phyloP scores from a whole-genome alignment of 2,888 invertebrate genomes.

The Anagyrus pseudococci region DNA sequence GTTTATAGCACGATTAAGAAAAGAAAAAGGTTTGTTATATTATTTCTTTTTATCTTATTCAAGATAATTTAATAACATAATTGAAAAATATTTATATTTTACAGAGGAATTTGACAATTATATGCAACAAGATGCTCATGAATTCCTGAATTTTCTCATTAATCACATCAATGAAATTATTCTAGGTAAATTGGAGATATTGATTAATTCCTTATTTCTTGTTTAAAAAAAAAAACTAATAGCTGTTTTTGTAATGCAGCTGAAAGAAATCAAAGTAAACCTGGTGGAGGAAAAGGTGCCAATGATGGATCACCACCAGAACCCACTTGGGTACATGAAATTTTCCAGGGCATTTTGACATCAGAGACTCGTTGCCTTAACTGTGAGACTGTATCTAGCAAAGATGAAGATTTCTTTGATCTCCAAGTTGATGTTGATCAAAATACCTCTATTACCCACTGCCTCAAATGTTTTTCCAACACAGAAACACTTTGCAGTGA shows the following conservation, averaged over 20 bases:
- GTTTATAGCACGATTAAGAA: conserved; percentile 96
- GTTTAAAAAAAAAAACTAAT: neutral
- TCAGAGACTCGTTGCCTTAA: conserved; percentile 99
- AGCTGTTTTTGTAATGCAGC: conserved; percentile 62
- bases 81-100: conserved; percentile 44
- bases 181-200: conserved; percentile 71
- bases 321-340: conserved; percentile 99
- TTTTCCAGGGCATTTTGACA: conserved; percentile 98
- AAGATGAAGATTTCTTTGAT: conserved; percentile 99
- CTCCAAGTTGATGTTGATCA: conserved; percentile 99
- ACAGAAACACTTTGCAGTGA: conserved; percentile 98
- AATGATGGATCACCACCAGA: conserved; percentile 73
- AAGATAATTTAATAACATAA: conserved; percentile 8
- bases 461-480: conserved; percentile 96
- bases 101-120: conserved; percentile 99
- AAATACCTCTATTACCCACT: conserved; percentile 98
- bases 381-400: conserved; percentile 99
- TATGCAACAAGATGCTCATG: conserved; percentile 99
- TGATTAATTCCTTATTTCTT: neutral
- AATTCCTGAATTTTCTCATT: conserved; percentile 98
- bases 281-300: conserved; percentile 62
- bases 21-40: conserved; percentile 87
- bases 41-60: neutral
- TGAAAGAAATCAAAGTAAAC: conserved; percentile 77
- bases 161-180: conserved; percentile 99